Conservation (phyloP, 2,888 invertebrate genomes). For the Nowickia ferox region DNA sequence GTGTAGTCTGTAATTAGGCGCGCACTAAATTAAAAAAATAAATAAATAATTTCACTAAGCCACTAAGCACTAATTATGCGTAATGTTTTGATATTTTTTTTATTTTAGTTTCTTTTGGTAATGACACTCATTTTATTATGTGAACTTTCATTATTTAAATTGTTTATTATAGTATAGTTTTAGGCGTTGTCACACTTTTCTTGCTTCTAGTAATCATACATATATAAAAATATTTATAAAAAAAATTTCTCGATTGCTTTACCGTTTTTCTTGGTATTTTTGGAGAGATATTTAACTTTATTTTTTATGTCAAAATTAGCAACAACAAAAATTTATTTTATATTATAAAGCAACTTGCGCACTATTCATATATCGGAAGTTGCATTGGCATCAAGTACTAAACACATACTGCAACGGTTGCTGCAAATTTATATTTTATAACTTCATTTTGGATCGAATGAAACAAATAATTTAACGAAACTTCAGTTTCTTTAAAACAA, state of each 20-base stretch:
- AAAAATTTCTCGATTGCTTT: conserved; percentile 17
- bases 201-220: not conserved
- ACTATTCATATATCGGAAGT: conserved; percentile 59
- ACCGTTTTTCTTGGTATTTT: conserved; percentile 21
- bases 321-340: conserved; percentile 41
- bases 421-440: conserved; percentile 53
- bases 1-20: conserved; percentile 52
- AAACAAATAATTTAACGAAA: conserved; percentile 1
- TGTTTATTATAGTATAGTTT: conserved; percentile 72
- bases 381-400: conserved; percentile 53
- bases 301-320: conserved; percentile 45
- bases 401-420: conserved; percentile 63
- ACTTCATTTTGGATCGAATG: conserved; percentile 39
- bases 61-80: conserved; percentile 69
- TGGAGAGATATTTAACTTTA: conserved; percentile 41
- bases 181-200: conserved; percentile 74
- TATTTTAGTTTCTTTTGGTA: conserved; percentile 5
- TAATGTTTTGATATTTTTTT: conserved; percentile 4
- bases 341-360: conserved; percentile 66
- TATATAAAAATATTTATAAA: not conserved
- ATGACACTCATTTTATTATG: not conserved
- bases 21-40: conserved; percentile 38
- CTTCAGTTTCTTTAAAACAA: not conserved
- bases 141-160: conserved; percentile 8
- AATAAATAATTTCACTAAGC: conserved; percentile 57